These are phyloP conservation scores for Onychomys leucogaster DNA, from an alignment of 2,797 vertebrate species.

Conservation along the genomic window DNA sequence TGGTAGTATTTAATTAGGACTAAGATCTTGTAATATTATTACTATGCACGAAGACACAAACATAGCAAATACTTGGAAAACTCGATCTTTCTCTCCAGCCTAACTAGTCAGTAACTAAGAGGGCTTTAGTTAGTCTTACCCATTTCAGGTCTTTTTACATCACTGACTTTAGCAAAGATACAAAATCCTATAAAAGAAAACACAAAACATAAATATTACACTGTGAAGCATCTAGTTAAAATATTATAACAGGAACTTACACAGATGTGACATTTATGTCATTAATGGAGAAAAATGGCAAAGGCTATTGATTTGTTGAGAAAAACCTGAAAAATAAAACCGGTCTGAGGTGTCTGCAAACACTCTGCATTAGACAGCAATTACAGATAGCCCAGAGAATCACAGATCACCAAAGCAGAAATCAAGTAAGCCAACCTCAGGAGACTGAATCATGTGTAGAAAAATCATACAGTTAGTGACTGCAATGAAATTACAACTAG, in stretches of 20 bases:
- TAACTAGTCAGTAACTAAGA: constrained; percentile 51
- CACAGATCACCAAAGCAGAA: constrained; percentile 26
- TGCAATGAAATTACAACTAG: constrained; percentile 39
- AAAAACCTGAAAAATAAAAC: constrained; percentile 32
- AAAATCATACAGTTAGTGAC: background rate
- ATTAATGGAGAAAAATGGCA: constrained; percentile 35
- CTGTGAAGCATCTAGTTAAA: constrained; percentile 37
- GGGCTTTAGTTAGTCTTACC: constrained; percentile 78
- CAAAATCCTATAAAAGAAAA: constrained; percentile 76
- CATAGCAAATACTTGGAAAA: constrained; percentile 38
- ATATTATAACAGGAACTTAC: constrained; percentile 25
- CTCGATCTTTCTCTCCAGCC: background rate
- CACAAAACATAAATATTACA: constrained; percentile 69
- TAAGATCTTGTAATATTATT: constrained; percentile 50
- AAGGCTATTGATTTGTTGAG: constrained; percentile 15
- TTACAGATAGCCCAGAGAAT: background rate
- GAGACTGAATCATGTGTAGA: background rate
- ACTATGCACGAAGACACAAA: constrained; percentile 60
- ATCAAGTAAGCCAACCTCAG: background rate
- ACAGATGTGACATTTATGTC: constrained; percentile 18
- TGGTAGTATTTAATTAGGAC: background rate
- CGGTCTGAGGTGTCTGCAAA: background rate
- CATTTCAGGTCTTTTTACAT: constrained; percentile 84
- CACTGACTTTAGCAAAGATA: constrained; percentile 75
- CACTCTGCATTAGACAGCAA: constrained; percentile 6